Base-by-base conservation (phyloP, 2,888 invertebrate species). In the Timema cristinae region DNA sequence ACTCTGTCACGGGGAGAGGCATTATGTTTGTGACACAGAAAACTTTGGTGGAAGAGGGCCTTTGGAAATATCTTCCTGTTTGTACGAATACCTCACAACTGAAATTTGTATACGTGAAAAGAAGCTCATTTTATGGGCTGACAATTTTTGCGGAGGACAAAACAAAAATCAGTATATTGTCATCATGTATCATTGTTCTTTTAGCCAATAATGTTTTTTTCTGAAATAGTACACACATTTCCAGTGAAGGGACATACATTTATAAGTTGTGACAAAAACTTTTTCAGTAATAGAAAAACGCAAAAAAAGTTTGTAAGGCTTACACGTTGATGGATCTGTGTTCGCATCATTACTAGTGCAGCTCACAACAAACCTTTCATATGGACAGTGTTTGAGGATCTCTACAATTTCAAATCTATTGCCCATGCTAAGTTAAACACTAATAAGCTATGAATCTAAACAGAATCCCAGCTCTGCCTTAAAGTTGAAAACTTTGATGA, bases 121-220 rank as follows among this genome's bases (percentile, higher is more conserved):
- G 32, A 63, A 63, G 63, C 48, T 63, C 5, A 32, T 63, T 63
- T 63, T 63, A 48, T 63, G 63, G 63, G 16, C 63, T 13, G 47
- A 8, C 13, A 63, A 63, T 32, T 32, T 32, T 63, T 63, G 63
- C 9, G 47, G 47, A 32, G 63, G 47, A 47, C 47, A 63, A 32
- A 61, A 63, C 7, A 63, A 63, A 13, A 63, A 47, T 47, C 5
- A 47, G 63, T 47, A 47, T 63, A 32, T 63, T 6, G 0, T 63
- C 13, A 32, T 5, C 10, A 63, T 63, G 2, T 63, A 32, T 48
- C 6, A n/a, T 63, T 32, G 48, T 13, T 6, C 47, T 32, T 16
- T 48, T 32, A 48, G 9, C 63, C 32, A 63, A 63, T 47, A 9
- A 32, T 32, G 48, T 63, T 63, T 63, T n/a, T 63, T 63, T 13